Evolutionary conservation across 2,113 vertebrate genomes (phyloP).

Genomic region (Prunella himalayana): DNA sequence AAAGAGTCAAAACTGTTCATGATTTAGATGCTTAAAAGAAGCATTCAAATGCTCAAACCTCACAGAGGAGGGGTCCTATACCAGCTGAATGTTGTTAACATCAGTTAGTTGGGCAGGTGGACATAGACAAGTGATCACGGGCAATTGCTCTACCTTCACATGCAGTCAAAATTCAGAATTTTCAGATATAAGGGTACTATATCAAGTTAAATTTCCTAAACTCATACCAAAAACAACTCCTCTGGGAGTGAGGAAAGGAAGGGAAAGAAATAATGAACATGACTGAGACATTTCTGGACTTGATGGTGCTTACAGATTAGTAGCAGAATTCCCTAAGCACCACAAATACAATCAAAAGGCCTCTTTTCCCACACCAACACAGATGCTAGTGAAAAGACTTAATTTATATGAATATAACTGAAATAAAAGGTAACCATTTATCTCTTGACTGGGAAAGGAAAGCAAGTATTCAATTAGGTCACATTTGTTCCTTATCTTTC

Average conservation of each 20-base stretch:
- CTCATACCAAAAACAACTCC: neutral
- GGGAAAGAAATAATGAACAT: neutral
- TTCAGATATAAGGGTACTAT: neutral
- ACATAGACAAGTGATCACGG: accelerated
- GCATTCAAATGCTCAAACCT: neutral
- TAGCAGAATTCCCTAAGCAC: neutral
- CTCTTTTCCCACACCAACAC: neutral
- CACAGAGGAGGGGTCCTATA: neutral
- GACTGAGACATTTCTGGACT: neutral
- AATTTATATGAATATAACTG: neutral
- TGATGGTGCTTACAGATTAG: neutral
- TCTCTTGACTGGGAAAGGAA: neutral
- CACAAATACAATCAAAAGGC: neutral
- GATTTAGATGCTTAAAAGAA: neutral
- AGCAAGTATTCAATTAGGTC: neutral
- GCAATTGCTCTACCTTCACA: neutral
- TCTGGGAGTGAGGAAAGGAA: neutral
- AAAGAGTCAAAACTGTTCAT: neutral
- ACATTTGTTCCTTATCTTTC: neutral
- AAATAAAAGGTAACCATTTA: neutral
- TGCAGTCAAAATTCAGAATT: neutral
- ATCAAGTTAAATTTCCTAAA: neutral
- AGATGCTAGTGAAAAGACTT: neutral
- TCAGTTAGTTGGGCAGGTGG: neutral
- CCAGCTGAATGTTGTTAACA: neutral